phyloP scores from a whole-genome alignment of 1,140 invertebrate species.

The Dendroctonus valens region DNA sequence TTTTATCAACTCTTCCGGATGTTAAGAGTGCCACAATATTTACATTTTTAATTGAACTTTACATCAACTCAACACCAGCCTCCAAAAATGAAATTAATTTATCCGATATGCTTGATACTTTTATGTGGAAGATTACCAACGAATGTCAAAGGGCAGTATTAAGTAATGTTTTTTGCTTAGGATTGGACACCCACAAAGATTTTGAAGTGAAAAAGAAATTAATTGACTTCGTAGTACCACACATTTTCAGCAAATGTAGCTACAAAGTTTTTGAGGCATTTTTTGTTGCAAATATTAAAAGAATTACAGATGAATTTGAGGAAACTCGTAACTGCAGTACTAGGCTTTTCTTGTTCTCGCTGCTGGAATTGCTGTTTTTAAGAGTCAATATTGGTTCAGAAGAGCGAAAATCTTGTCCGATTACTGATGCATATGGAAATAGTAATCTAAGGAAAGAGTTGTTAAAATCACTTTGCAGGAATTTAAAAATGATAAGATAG shows the following conservation, averaged over 20 bases:
- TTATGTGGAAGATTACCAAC: slow-evolving; percentile 5
- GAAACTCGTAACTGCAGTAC: slow-evolving; percentile 16
- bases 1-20: slow-evolving; percentile 17
- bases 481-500: too few relatives aligned
- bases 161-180: too few relatives aligned
- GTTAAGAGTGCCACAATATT: slow-evolving; percentile 30
- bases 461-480: not conserved
- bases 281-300: slow-evolving; percentile 30
- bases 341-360: slow-evolving; percentile 29
- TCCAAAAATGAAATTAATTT: slow-evolving; percentile 18
- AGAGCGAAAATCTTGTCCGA: slow-evolving; percentile 9
- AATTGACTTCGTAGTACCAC: slow-evolving; percentile 15
- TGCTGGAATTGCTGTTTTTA: slow-evolving; percentile 41
- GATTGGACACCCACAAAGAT: not conserved
- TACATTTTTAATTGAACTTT: slow-evolving; percentile 31
- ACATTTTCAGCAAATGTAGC: slow-evolving; percentile 33
- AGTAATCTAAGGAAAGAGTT: not conserved
- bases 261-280: slow-evolving; percentile 32
- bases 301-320: slow-evolving; percentile 29
- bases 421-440: slow-evolving; percentile 13
- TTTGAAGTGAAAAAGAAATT: slow-evolving; percentile 19
- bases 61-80: slow-evolving; percentile 3
- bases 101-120: slow-evolving; percentile 16
- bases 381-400: slow-evolving; percentile 33
- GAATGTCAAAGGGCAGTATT: too few relatives aligned